phyloP scores from a whole-genome alignment of 2,113 vertebrate genomes.

The Daubentonia madagascariensis region DNA sequence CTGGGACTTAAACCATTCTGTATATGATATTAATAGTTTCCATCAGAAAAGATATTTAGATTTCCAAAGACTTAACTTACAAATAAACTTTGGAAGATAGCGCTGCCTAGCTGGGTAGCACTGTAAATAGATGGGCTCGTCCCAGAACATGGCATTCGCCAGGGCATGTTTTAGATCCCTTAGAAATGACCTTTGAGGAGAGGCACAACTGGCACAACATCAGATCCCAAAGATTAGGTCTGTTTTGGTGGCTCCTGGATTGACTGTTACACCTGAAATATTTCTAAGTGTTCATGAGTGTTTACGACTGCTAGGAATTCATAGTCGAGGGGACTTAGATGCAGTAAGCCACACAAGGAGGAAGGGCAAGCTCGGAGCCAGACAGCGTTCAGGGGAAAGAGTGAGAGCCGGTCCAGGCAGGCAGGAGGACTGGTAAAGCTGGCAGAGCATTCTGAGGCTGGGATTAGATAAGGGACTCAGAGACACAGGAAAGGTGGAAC shows the following conservation, averaged over 20 bases:
- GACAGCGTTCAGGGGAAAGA: background rate
- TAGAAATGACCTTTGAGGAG: background rate
- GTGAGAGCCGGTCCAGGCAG: background rate
- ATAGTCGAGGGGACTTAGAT: background rate
- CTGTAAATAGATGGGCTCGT: constrained; percentile 14
- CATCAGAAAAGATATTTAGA: background rate
- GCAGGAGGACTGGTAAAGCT: background rate
- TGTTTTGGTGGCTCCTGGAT: background rate
- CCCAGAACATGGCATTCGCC: background rate
- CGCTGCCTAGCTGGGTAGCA: background rate
- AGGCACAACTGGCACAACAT: background rate
- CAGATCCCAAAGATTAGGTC: background rate
- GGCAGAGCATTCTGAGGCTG: background rate
- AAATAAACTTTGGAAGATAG: background rate
- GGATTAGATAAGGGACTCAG: background rate
- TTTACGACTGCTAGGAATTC: background rate
- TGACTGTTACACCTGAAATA: background rate
- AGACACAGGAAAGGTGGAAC: background rate
- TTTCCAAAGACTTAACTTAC: background rate
- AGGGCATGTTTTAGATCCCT: background rate
- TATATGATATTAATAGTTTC: background rate
- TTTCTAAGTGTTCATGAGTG: background rate
- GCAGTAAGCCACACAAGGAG: background rate
- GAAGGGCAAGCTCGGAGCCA: background rate
- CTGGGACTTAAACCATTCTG: background rate